Evolutionary conservation across 2,113 vertebrate species (phyloP).

Genomic region (Isurus oxyrinchus): DNA sequence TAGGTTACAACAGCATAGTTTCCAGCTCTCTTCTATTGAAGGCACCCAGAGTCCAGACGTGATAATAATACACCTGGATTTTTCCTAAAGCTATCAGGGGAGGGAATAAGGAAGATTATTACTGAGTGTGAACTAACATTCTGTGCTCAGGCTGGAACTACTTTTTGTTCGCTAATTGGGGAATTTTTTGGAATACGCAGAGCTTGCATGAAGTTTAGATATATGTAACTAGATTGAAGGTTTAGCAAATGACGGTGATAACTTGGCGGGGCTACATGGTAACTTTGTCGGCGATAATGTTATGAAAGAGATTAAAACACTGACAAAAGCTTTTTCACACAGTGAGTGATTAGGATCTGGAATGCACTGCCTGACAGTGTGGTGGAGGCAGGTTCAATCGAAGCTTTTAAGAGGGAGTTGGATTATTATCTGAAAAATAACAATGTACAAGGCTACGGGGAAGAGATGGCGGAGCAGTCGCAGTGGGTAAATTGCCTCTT

Average conservation of each 20-base stretch:
- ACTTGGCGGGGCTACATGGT: neutral
- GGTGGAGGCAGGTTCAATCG: neutral
- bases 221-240: neutral
- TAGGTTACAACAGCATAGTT: too few species aligned
- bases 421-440: neutral
- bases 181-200: neutral
- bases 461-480: too few species aligned
- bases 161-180: neutral
- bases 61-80: too few species aligned
- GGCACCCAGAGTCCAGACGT: too few species aligned
- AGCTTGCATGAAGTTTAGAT: neutral
- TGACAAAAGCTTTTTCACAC: neutral
- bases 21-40: too few species aligned
- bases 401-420: neutral
- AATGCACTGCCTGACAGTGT: neutral
- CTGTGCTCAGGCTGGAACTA: neutral
- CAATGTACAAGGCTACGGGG: too few species aligned
- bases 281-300: neutral
- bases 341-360: neutral
- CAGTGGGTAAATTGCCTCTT: too few species aligned
- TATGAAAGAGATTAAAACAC: neutral
- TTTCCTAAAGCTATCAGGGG: too few species aligned
- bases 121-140: neutral
- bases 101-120: too few species aligned
- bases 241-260: neutral